Evolutionary conservation across 2,888 invertebrate genomes (phyloP).

Genomic region (Drosophila parthenogenetica): DNA sequence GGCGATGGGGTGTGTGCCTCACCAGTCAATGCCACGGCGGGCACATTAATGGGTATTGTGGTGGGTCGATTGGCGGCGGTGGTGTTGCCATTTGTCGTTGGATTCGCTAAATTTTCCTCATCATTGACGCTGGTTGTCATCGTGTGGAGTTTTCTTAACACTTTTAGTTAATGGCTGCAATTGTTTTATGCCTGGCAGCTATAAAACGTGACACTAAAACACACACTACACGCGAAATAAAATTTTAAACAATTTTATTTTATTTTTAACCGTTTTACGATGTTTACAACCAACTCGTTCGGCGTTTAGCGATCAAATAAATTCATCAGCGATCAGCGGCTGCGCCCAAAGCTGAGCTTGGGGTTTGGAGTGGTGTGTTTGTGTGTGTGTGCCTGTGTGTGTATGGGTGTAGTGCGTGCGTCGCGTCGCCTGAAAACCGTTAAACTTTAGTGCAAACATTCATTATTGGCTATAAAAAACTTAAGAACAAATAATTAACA

Average conservation of each 20-base stretch:
- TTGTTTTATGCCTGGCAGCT: conserved; percentile 22
- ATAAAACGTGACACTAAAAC: conserved; percentile 13
- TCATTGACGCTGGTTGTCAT: conserved; percentile 58
- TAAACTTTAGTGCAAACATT: conserved; percentile 68
- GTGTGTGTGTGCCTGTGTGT: conserved; percentile 7
- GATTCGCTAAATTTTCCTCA: conserved; percentile 26
- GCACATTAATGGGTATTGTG: conserved; percentile 36
- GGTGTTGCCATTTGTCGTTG: background rate
- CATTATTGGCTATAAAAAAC: conserved; percentile 34
- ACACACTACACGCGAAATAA: conserved; percentile 3
- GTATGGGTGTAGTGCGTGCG: conserved; percentile 19
- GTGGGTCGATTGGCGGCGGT: conserved; percentile 22
- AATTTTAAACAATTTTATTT: conserved; percentile 4
- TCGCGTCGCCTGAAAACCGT: conserved; percentile 41
- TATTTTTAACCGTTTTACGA: conserved; percentile 34
- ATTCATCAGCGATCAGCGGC: conserved; percentile 50
- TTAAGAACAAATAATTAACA: conserved; percentile 46
- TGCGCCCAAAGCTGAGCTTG: conserved; percentile 22
- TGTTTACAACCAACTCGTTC: conserved; percentile 75
- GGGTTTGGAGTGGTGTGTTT: background rate
- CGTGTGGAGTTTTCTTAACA: conserved; percentile 15
- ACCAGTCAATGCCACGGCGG: conserved; percentile 21
- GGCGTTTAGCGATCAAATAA: conserved; percentile 77
- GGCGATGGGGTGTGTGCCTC: conserved; percentile 48
- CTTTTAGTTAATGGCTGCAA: conserved; percentile 8